Percentiles rank a stretch among this genome's conserved stretches.
Evolutionary conservation across 2,888 invertebrate genomes (phyloP).

Genomic region (Mystacides longicornis): DNA sequence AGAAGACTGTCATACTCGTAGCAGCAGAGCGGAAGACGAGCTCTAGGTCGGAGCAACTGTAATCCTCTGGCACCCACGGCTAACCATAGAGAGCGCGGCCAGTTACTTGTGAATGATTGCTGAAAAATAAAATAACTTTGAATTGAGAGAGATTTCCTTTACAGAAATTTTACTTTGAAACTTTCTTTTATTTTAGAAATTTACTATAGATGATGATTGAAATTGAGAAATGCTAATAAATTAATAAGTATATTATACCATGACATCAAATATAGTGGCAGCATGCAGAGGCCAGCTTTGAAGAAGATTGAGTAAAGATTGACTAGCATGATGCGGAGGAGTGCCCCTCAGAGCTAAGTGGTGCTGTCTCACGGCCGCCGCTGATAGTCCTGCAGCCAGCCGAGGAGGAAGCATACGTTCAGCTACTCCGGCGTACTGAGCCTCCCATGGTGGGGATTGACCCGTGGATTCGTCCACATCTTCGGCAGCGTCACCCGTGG

Average conservation of each 20-base stretch:
- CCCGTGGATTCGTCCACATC: constrained; percentile 45
- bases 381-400: constrained; percentile 67
- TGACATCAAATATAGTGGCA: constrained; percentile 91
- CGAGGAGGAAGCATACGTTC: constrained; percentile 78
- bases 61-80: constrained; percentile 90
- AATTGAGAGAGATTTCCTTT: too few species aligned
- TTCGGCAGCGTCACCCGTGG: constrained; percentile 71
- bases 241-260: constrained; percentile 50
- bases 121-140: constrained; percentile 34
- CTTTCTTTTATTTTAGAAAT: neutral
- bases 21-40: constrained; percentile 81
- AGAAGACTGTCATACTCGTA: constrained; percentile 86
- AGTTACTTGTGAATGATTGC: constrained; percentile 95
- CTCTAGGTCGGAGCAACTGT: constrained; percentile 80
- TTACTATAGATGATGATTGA: neutral
- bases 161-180: too few species aligned
- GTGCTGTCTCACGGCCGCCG: constrained; percentile 81
- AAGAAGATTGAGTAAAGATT: constrained; percentile 86
- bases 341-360: constrained; percentile 87
- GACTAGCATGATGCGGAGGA: constrained; percentile 79
- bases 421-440: constrained; percentile 52
- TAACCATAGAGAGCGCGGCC: constrained; percentile 89
- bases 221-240: neutral
- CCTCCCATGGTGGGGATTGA: constrained; percentile 16
- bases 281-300: constrained; percentile 90